Conservation (phyloP, 2,888 invertebrate species). For the Eueremaeus valkanovi region DNA sequence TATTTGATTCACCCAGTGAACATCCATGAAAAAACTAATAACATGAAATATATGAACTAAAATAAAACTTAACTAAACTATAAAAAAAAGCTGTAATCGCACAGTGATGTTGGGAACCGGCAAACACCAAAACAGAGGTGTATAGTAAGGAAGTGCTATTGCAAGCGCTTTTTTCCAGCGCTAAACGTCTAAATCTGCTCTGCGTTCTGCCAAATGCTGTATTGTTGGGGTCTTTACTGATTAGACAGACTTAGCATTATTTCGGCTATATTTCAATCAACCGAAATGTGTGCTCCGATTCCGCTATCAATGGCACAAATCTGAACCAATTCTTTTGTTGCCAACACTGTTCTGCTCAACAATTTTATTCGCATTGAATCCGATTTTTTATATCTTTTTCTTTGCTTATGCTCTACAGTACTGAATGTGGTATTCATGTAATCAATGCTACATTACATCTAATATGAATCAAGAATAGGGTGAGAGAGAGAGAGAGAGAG, state of each 20-base stretch:
- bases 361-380: background rate
- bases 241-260: background rate
- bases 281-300: background rate
- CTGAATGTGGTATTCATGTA: background rate
- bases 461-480: background rate
- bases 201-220: background rate
- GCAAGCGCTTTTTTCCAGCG: background rate
- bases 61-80: too few species aligned
- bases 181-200: background rate
- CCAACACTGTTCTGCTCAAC: background rate
- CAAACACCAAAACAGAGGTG: constrained; percentile 1
- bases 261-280: constrained; percentile 12
- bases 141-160: constrained; percentile 3
- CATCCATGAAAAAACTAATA: too few species aligned
- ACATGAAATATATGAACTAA: too few species aligned
- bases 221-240: background rate
- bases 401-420: background rate
- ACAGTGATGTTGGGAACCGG: too few species aligned
- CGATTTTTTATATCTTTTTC: background rate
- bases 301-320: background rate
- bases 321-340: background rate
- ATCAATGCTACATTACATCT: constrained; percentile 2
- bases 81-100: too few species aligned
- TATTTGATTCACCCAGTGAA: too few species aligned
- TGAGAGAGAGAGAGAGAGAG: too few species aligned